phyloP scores from a whole-genome alignment of 2,888 invertebrate genomes.

The Dastarcus helophoroides region DNA sequence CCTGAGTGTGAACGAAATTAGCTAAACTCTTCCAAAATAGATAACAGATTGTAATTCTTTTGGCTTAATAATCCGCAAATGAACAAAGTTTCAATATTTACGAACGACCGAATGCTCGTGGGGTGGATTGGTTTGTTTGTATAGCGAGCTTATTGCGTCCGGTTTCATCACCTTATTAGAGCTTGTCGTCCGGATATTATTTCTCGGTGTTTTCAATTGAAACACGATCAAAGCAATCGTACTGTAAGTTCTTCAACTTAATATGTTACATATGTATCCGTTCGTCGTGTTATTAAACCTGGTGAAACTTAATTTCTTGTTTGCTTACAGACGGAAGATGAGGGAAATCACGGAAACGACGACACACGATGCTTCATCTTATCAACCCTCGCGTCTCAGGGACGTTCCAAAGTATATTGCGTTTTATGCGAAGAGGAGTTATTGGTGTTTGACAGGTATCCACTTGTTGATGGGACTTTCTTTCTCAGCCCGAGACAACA shows the following conservation, averaged over 20 bases:
- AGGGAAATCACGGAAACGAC: slow-evolving; percentile 96
- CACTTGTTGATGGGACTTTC: slow-evolving; percentile 94
- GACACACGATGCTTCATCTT: slow-evolving; percentile 94
- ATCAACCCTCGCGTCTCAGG: slow-evolving; percentile 85
- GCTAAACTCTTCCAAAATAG: too few relatives aligned
- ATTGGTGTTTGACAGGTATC: slow-evolving; percentile 94
- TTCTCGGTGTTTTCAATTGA: slow-evolving; percentile 21
- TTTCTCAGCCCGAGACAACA: slow-evolving; percentile 93
- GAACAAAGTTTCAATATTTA: background rate
- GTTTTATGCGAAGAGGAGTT: slow-evolving; percentile 81
- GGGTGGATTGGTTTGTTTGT: slow-evolving; percentile 16
- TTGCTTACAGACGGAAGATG: slow-evolving; percentile 84
- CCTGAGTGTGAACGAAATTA: too few relatives aligned
- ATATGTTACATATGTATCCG: too few relatives aligned
- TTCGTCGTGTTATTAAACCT: too few relatives aligned
- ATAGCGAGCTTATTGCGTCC: slow-evolving; percentile 24
- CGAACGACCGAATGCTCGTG: slow-evolving; percentile 6
- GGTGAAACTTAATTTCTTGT: slow-evolving; percentile 1
- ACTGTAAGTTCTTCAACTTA: too few relatives aligned
- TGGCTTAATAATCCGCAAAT: too few relatives aligned
- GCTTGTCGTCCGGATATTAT: slow-evolving; percentile 25
- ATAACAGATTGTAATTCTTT: too few relatives aligned
- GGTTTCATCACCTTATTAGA: slow-evolving; percentile 24
- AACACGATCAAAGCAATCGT: slow-evolving; percentile 23
- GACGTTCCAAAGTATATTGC: slow-evolving; percentile 75